Conservation (phyloP, 2,113 vertebrate species). For the Alexandromys fortis region DNA sequence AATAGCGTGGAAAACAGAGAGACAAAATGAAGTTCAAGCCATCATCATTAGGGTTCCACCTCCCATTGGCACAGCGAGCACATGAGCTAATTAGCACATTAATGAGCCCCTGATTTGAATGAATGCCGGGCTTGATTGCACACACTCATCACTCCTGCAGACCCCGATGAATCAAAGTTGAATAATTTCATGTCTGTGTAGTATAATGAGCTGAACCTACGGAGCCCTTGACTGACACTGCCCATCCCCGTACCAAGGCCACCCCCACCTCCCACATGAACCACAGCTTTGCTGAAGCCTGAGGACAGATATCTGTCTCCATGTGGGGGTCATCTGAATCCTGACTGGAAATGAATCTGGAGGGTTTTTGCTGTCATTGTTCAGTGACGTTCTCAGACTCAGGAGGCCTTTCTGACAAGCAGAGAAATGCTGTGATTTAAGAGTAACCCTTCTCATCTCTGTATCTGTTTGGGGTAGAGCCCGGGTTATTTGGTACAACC, state of each 20-base stretch:
- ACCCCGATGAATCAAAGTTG: constrained; percentile 58
- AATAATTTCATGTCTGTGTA: constrained; percentile 61
- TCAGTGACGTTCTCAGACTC: constrained; percentile 41
- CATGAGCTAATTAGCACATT: constrained; percentile 72
- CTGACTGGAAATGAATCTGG: not conserved
- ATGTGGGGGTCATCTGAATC: not conserved
- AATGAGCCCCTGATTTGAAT: constrained; percentile 57
- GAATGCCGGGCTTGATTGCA: constrained; percentile 69
- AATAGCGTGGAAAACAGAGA: constrained; percentile 56
- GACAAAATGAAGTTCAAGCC: constrained; percentile 69
- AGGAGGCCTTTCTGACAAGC: not conserved
- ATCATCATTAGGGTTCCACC: constrained; percentile 53
- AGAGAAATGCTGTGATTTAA: not conserved
- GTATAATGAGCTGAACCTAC: constrained; percentile 21
- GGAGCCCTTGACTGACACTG: not conserved
- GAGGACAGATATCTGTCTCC: not conserved
- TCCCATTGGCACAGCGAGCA: constrained; percentile 52
- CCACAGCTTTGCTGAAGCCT: not conserved
- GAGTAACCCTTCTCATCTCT: not conserved
- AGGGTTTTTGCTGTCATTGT: constrained; percentile 8
- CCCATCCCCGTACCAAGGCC: not conserved
- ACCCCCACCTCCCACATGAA: not conserved
- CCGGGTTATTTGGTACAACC: not conserved
- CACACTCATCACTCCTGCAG: constrained; percentile 9
- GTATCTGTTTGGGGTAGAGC: not conserved